Percentiles rank a stretch among this genome's conserved stretches.
Evolutionary conservation across 1,140 invertebrate species (phyloP).

Genomic region (Drosophila repletoides): DNA sequence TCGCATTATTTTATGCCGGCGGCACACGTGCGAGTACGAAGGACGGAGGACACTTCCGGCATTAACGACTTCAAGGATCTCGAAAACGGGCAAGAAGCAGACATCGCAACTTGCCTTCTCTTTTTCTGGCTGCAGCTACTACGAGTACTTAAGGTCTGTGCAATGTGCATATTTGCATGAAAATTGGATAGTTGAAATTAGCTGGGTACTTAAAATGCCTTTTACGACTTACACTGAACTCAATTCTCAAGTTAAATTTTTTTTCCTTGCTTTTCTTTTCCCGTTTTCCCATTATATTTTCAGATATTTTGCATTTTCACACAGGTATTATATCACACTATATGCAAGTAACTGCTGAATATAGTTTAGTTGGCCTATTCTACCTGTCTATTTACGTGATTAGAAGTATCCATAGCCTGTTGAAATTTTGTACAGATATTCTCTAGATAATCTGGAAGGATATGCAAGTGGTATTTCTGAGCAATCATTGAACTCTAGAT

Average conservation of each 20-base stretch:
- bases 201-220: constrained; percentile 23
- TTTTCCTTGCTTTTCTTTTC: not conserved
- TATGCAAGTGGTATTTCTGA: no score
- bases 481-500: no score
- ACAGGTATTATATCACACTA: not conserved
- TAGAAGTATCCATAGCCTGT: no score
- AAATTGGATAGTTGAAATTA: constrained; percentile 30
- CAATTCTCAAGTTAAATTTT: constrained; percentile 5
- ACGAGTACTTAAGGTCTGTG: constrained; percentile 28
- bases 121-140: not conserved
- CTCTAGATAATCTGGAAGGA: no score
- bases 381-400: no score
- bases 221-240: constrained; percentile 17
- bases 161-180: constrained; percentile 24
- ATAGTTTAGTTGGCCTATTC: no score
- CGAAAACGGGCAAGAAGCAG: not conserved
- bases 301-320: not conserved
- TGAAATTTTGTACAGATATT: no score
- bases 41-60: constrained; percentile 70
- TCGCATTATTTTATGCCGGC: constrained; percentile 67
- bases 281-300: not conserved
- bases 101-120: not conserved
- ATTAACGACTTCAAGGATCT: constrained; percentile 61
- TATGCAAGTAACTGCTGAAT: no score
- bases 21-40: constrained; percentile 49